Conservation (phyloP, 2,113 vertebrate genomes). For the Phyllostomus hastatus region DNA sequence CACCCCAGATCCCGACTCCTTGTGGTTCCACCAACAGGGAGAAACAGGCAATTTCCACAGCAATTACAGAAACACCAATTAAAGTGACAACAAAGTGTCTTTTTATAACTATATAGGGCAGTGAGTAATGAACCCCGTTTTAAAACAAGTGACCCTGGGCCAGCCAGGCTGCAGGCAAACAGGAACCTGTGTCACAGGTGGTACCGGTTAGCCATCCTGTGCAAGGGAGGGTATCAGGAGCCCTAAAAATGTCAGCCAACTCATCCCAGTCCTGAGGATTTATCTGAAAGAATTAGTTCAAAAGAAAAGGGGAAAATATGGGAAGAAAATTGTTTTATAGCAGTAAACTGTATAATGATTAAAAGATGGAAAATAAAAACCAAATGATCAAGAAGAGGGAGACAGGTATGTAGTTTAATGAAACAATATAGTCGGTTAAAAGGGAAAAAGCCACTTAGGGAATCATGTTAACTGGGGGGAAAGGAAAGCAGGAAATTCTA, state of each 20-base stretch:
- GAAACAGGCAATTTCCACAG: not conserved
- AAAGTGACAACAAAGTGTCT: not conserved
- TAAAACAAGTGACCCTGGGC: not conserved
- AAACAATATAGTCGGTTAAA: constrained; percentile 17
- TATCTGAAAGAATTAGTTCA: not conserved
- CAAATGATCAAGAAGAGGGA: not conserved
- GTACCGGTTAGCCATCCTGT: not conserved
- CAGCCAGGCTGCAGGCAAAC: not conserved
- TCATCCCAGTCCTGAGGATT: not conserved
- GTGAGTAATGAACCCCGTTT: not conserved
- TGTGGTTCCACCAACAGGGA: not conserved
- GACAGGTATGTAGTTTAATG: not conserved
- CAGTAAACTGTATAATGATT: not conserved
- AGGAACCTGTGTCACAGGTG: not conserved
- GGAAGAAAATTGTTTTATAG: not conserved
- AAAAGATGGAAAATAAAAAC: constrained; percentile 12
- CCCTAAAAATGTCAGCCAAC: not conserved
- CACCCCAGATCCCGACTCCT: not conserved
- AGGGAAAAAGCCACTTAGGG: not conserved
- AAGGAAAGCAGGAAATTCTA: not conserved
- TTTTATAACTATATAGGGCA: not conserved
- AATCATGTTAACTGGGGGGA: not conserved
- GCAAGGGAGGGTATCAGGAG: not conserved
- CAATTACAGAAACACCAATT: not conserved
- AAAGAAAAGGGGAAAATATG: not conserved